A percentile compares a stretch with the other conserved stretches of the same genome.
phyloP scores from a whole-genome alignment of 92 coral and sea anemone genomes.

The Umimayanthus chanpuru region DNA sequence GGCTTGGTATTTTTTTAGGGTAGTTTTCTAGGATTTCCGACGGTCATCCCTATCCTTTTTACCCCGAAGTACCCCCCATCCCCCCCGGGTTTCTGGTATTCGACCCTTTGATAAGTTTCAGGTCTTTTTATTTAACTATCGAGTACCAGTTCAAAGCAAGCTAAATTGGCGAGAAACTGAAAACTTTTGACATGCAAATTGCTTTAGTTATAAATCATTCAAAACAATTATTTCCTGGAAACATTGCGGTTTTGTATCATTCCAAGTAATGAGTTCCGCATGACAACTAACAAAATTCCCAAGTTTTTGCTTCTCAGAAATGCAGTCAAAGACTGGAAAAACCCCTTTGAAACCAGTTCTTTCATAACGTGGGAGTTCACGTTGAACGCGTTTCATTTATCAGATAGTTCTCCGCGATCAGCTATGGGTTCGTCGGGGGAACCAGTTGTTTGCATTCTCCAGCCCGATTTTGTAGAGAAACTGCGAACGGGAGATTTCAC shows the following conservation, averaged over 20 bases:
- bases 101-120: not conserved
- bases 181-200: not conserved
- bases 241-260: not conserved
- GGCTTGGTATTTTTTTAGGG: too few relatives aligned
- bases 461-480: slow-evolving; percentile 82
- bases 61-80: too few relatives aligned
- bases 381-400: not conserved
- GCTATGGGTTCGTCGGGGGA: slow-evolving; percentile 35
- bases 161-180: not conserved
- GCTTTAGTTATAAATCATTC: too few relatives aligned
- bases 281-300: not conserved
- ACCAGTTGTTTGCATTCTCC: slow-evolving; percentile 79
- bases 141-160: too few relatives aligned
- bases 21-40: too few relatives aligned
- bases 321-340: not conserved
- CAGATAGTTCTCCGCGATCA: not conserved
- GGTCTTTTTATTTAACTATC: too few relatives aligned
- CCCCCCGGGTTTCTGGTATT: not conserved
- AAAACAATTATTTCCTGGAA: not conserved
- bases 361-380: not conserved
- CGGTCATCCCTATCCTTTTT: too few relatives aligned
- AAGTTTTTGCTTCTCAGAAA: not conserved
- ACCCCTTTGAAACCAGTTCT: not conserved
- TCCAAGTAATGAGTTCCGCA: not conserved
- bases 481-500: slow-evolving; percentile 53